Evolutionary conservation across 2,797 vertebrate species (phyloP).

Genomic region (Liasis olivaceus): DNA sequence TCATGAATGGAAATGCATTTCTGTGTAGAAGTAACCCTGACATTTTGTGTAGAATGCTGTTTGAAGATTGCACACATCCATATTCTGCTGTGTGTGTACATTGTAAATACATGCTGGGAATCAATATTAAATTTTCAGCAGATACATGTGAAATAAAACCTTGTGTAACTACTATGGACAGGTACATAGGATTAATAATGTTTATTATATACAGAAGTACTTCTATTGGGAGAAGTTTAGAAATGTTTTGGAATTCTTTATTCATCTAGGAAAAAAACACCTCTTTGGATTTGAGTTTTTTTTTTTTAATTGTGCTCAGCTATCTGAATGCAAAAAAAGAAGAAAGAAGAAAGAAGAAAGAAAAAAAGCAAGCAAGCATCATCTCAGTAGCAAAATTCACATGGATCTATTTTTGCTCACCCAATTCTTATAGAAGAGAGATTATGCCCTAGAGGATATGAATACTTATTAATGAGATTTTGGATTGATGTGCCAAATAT

Average conservation of each 20-base stretch:
- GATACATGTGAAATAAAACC: not conserved
- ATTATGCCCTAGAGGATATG: slow-evolving; percentile 1
- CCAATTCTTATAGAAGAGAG: not conserved
- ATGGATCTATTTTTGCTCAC: slow-evolving; percentile 6
- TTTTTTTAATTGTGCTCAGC: not conserved
- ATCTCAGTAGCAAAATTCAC: not conserved
- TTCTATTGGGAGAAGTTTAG: not conserved
- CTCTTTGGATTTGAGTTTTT: not conserved
- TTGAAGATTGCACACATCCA: not conserved
- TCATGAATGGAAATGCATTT: not conserved
- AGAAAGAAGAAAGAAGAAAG: not conserved
- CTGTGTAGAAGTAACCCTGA: not conserved
- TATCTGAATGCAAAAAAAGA: not conserved
- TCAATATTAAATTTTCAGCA: not conserved
- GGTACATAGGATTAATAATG: not conserved
- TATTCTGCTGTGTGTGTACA: not conserved
- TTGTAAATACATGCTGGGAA: not conserved
- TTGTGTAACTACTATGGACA: not conserved
- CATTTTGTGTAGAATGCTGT: not conserved
- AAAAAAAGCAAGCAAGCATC: not conserved
- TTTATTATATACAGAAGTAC: not conserved
- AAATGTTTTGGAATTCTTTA: not conserved
- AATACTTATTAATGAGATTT: slow-evolving; percentile 28
- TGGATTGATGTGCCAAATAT: slow-evolving; percentile 1
- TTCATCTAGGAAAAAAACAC: not conserved